Percentiles rank a stretch among this genome's conserved stretches.
Evolutionary conservation across 1,140 invertebrate species (phyloP).

Genomic region (Ceratina australensis): DNA sequence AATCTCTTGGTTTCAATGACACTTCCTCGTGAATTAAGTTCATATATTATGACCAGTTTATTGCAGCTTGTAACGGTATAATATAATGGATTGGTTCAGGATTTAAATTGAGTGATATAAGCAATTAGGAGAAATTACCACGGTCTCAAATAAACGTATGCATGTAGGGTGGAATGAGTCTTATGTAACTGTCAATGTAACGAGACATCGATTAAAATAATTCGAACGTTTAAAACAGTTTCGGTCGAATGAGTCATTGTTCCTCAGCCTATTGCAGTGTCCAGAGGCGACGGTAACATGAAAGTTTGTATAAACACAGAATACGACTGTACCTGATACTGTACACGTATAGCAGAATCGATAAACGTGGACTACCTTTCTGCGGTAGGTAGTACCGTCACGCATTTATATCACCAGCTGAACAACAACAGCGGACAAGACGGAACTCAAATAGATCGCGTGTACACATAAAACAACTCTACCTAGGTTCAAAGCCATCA

Average conservation of each 20-base stretch:
- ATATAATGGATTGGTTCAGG: no score
- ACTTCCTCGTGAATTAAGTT: no score
- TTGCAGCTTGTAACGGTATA: no score
- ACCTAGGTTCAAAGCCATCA: conserved; percentile 20
- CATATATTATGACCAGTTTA: no score
- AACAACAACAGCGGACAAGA: conserved; percentile 10
- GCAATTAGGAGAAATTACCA: background rate
- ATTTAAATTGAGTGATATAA: no score
- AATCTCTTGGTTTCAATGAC: no score
- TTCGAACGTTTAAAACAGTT: background rate
- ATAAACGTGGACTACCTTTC: background rate
- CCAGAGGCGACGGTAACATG: background rate
- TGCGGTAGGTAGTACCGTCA: background rate
- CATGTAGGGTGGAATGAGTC: no score
- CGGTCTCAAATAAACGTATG: background rate
- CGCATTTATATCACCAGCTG: conserved; percentile 1
- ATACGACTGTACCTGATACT: conserved; percentile 9
- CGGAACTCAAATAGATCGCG: background rate
- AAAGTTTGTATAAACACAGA: background rate
- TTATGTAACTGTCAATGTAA: conserved; percentile 4
- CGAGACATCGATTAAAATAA: background rate
- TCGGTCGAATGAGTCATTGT: background rate
- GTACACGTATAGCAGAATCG: background rate
- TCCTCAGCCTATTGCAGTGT: background rate
- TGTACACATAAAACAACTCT: conserved; percentile 5